A percentile compares a stretch with the other conserved stretches of the same genome.
Evolutionary conservation across 2,113 vertebrate genomes (phyloP).

Genomic region (Trochalopteron elliotii): DNA sequence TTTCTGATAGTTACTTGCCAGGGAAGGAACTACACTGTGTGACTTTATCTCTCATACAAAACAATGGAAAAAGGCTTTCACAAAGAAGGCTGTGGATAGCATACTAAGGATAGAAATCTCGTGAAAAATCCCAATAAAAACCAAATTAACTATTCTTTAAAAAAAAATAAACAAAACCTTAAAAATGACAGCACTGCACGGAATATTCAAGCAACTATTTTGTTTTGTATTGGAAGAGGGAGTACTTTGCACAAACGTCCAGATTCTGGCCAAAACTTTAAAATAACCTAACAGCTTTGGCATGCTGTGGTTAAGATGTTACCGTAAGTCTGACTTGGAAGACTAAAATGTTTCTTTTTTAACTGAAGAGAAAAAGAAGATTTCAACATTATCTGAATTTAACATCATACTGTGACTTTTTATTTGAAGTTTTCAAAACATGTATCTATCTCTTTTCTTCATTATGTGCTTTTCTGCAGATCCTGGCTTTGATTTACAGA

Average conservation of each 20-base stretch:
- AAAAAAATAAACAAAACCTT: background rate
- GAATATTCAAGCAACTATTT: constrained; percentile 45
- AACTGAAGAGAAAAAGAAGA: background rate
- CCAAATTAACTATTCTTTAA: background rate
- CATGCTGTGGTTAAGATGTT: constrained; percentile 51
- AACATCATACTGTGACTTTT: background rate
- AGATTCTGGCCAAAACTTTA: constrained; percentile 33
- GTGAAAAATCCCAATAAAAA: background rate
- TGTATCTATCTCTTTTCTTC: no score
- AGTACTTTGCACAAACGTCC: background rate
- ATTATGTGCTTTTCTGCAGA: no score
- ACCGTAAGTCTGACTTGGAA: constrained; percentile 55
- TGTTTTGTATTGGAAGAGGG: constrained; percentile 47
- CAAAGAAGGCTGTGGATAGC: background rate
- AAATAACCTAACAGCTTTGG: constrained; percentile 68
- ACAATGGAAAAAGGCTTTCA: background rate
- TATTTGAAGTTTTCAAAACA: no score
- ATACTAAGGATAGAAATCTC: background rate
- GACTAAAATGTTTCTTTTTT: constrained; percentile 34
- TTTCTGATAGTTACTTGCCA: background rate
- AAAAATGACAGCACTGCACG: background rate
- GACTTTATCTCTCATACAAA: background rate
- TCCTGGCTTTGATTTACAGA: no score
- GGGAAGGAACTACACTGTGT: background rate
- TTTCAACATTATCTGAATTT: constrained; percentile 36